A percentile compares a stretch with the other conserved stretches of the same genome.
These are phyloP conservation scores for Cotesia congregata DNA, from an alignment of 2,888 invertebrate genomes.

Conservation along the genomic window DNA sequence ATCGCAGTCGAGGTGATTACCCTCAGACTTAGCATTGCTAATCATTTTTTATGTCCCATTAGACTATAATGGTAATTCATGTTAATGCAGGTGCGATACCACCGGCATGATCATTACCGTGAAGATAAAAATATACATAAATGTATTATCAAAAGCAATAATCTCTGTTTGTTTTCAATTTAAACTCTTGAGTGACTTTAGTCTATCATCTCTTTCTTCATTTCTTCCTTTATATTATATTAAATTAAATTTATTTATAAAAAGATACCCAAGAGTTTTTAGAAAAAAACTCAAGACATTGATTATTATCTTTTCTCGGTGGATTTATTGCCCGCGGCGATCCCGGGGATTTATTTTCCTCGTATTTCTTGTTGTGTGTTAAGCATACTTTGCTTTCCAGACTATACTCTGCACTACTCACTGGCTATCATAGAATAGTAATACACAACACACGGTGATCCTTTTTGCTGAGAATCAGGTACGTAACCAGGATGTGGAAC, in stretches of 20 bases:
- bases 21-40: constrained; percentile 18
- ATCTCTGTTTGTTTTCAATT: background rate
- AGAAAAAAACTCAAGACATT: background rate
- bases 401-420: background rate
- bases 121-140: background rate
- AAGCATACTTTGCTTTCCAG: background rate
- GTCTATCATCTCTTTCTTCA: background rate
- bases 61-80: constrained; percentile 24
- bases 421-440: too few relatives aligned
- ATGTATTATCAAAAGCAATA: background rate
- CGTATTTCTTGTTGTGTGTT: background rate
- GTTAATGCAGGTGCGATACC: constrained; percentile 14
- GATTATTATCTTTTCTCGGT: background rate
- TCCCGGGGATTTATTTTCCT: constrained; percentile 16
- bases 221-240: background rate
- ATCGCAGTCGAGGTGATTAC: constrained; percentile 4
- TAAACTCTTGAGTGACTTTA: background rate
- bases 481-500: constrained; percentile 36
- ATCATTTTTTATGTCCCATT: constrained; percentile 9
- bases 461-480: constrained; percentile 30
- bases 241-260: background rate
- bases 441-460: background rate
- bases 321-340: background rate
- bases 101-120: constrained; percentile 11
- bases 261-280: background rate